Base-by-base conservation (phyloP, 2,113 vertebrate species). In the Dipodomys ordii region DNA sequence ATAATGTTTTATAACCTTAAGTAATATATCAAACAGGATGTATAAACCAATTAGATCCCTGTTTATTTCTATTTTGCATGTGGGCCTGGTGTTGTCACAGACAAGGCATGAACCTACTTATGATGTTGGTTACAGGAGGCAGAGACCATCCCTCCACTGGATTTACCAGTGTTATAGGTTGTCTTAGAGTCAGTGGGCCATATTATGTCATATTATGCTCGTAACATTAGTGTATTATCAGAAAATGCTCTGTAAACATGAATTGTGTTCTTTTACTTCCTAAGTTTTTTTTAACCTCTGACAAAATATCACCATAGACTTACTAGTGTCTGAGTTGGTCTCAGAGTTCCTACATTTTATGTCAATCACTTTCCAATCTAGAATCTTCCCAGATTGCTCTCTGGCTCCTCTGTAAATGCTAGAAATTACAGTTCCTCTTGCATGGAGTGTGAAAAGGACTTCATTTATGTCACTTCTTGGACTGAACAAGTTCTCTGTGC, bases 21-120 rank as follows among this genome's bases (percentile, higher is more conserved):
- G 96, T 97, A 96, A 91, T 96, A 97, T 88, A 85, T 94, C 93
- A 97, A 74, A 90, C 97, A 96, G 97, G 96, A 97, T 90, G 53
- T 94, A 94, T 95, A 97, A 98, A 93, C 85, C 81, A 97, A 82
- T 97, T 97, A 96, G 84, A 19, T 25, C 46, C n/a, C 90, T 95
- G 93, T 98, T 96, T 97, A 94, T 96, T 95, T 97, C 67, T 96
- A 69, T 88, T 97, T 95, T 94, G 93, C 49, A 96, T 96, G 74
- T 92, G 85, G 39, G 72, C 73, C 86, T 76, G 88, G 60, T 78
- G 89, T 97, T 96, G 85, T 83, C 95, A 95, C 86, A 88, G 18
- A 25, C 57, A 32, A 16, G 64, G 53, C 20, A 12, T 3, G 2
- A 11, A 30, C 3, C 18, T 23, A 7, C 30, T 25, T 18, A 35